phyloP scores from a whole-genome alignment of 2,888 invertebrate species.

The Apotomis betuletana region DNA sequence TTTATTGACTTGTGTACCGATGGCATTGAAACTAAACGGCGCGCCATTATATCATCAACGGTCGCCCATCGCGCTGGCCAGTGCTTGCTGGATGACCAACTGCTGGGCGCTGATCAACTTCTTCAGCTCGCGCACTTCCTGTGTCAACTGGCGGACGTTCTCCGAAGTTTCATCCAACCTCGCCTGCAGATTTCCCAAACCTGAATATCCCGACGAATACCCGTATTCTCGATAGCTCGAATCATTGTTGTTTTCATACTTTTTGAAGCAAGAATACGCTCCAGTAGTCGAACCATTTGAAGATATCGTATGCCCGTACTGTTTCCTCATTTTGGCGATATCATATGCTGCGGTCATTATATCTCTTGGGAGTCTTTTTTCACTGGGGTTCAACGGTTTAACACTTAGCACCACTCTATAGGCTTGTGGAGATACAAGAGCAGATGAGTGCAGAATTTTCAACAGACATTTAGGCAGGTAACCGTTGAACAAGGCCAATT shows the following conservation, averaged over 20 bases:
- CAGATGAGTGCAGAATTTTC: constrained; percentile 90
- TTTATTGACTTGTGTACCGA: constrained; percentile 78
- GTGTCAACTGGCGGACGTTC: constrained; percentile 85
- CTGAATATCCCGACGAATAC: constrained; percentile 81
- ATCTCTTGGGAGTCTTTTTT: constrained; percentile 90
- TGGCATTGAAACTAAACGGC: constrained; percentile 80
- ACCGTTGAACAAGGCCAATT: constrained; percentile 90
- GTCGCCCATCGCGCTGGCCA: constrained; percentile 72
- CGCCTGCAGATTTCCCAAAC: constrained; percentile 84
- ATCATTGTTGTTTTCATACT: constrained; percentile 85
- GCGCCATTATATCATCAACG: constrained; percentile 78
- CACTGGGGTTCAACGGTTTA: constrained; percentile 92
- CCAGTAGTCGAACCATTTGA: constrained; percentile 86
- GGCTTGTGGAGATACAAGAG: constrained; percentile 91
- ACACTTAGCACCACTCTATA: constrained; percentile 92
- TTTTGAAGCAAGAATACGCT: constrained; percentile 86
- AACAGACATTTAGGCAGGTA: constrained; percentile 89
- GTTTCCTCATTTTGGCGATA: constrained; percentile 89
- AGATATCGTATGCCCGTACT: constrained; percentile 87
- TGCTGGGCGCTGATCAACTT: constrained; percentile 80
- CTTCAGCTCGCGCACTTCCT: constrained; percentile 88
- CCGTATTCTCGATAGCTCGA: constrained; percentile 80
- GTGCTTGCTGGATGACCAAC: constrained; percentile 78
- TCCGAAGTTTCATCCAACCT: constrained; percentile 88
- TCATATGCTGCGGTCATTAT: constrained; percentile 92